These are phyloP conservation scores for Cydia strobilella DNA, from an alignment of 1,140 invertebrate species.

Conservation along the genomic window DNA sequence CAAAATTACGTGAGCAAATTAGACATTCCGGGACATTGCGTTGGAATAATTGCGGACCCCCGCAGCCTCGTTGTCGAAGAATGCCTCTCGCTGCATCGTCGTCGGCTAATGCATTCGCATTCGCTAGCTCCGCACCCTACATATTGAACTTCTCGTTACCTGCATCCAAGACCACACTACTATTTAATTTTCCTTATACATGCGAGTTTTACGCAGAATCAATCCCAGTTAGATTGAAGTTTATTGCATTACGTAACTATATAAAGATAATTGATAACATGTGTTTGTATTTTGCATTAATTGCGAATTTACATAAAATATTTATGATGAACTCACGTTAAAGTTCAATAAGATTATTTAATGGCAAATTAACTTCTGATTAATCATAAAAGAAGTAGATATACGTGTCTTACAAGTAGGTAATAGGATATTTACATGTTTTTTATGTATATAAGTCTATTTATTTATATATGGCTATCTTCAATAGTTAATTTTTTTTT, in stretches of 20 bases:
- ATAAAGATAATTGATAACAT: neutral
- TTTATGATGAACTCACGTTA: neutral
- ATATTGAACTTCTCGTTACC: conserved; percentile 19
- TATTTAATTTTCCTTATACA: neutral
- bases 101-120: neutral
- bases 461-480: too few species aligned
- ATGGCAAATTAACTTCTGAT: neutral
- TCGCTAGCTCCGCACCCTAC: neutral
- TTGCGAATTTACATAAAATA: conserved; percentile 13
- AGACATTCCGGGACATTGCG: conserved; percentile 74
- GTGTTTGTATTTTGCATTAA: conserved; percentile 20
- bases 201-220: neutral
- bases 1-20: conserved; percentile 78
- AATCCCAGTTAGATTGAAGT: neutral
- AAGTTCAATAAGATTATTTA: neutral
- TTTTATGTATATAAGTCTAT: too few species aligned
- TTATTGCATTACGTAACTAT: neutral
- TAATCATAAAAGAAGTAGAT: neutral
- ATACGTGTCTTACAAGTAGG: neutral
- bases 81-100: conserved; percentile 45
- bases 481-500: too few species aligned
- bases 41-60: conserved; percentile 68
- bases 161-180: neutral
- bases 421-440: too few species aligned
- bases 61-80: conserved; percentile 55